Conservation (phyloP, 2,888 invertebrate genomes). For the Caenorhabditis japonica region DNA sequence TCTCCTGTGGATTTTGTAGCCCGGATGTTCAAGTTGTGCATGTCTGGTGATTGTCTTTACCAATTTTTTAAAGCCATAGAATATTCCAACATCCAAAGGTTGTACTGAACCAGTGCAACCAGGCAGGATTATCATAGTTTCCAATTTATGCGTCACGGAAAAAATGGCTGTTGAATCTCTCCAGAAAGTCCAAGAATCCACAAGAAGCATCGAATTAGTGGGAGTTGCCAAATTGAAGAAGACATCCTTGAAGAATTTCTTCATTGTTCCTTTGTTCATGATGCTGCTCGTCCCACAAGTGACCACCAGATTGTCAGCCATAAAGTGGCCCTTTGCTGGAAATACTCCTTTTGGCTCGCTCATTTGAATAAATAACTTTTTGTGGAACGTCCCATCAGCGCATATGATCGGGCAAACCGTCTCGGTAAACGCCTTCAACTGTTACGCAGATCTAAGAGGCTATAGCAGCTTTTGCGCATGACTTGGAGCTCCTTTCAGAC, state of each 20-base stretch:
- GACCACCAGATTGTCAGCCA: slow-evolving; percentile 22
- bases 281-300: slow-evolving; percentile 23
- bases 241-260: slow-evolving; percentile 11
- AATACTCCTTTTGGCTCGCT: slow-evolving; percentile 30
- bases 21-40: not conserved
- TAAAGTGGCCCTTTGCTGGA: slow-evolving; percentile 6
- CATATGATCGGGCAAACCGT: slow-evolving; percentile 25
- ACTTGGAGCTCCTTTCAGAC: too few relatives aligned
- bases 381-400: slow-evolving; percentile 27
- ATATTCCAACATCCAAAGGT: slow-evolving; percentile 18
- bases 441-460: too few relatives aligned
- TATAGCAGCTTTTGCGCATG: too few relatives aligned
- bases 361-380: too few relatives aligned
- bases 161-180: slow-evolving; percentile 14
- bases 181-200: slow-evolving; percentile 35
- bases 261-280: slow-evolving; percentile 28
- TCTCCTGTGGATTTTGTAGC: not conserved
- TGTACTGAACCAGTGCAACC: slow-evolving; percentile 24
- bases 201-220: slow-evolving; percentile 8
- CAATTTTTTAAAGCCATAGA: slow-evolving; percentile 10
- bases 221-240: slow-evolving; percentile 10
- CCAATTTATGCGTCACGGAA: not conserved
- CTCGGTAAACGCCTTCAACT: not conserved
- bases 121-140: slow-evolving; percentile 8
- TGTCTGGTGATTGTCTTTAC: slow-evolving; percentile 1